A percentile compares a stretch with the other conserved stretches of the same genome.
Evolutionary conservation across 2,113 vertebrate species (phyloP).

Genomic region (Danio rerio): GRCz12tu NC_133176.1:47060501-47061000

Average conservation of each 20-base stretch:
- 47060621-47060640: constrained; percentile 87
- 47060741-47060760: neutral
- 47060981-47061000: too few species aligned
- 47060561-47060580: constrained; percentile 75
- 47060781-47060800: too few species aligned
- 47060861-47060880: too few species aligned
- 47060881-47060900: too few species aligned
- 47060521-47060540: constrained; percentile 75
- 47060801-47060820: too few species aligned
- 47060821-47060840: too few species aligned
- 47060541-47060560: constrained; percentile 55
- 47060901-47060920: too few species aligned
- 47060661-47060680: constrained; percentile 87
- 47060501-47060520: constrained; percentile 68
- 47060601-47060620: constrained; percentile 89
- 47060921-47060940: too few species aligned
- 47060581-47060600: constrained; percentile 89
- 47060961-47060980: too few species aligned
- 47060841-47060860: too few species aligned
- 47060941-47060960: too few species aligned
- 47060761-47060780: neutral
- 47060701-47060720: constrained; percentile 92
- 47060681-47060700: constrained; percentile 95
- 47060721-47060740: constrained; percentile 83
- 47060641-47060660: constrained; percentile 86